Evolutionary conservation across 2,797 vertebrate genomes (phyloP), one percentile per base, ranked within the genome.

Genomic region (Leucoraja ocellata): DNA sequence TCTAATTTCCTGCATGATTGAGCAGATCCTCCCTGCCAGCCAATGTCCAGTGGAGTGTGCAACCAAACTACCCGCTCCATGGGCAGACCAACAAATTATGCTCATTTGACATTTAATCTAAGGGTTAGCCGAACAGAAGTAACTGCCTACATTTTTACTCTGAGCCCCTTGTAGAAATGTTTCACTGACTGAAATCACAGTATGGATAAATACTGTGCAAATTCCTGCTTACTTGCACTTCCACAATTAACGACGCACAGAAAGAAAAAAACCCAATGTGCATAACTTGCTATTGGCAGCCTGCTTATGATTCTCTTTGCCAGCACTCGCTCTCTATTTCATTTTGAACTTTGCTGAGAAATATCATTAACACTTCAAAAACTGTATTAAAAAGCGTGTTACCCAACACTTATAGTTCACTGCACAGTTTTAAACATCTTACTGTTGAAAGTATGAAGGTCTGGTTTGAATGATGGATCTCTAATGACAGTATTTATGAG

Each of bases 381-480:
- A 76, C 28, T 46, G 25, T 4, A 76, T 76, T 25, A 76, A 28
- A 54, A 16, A 92, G n/a, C 1, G 21, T 76, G 46, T 92, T 92
- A 92, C 54, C 76, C 68, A 76, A 54, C 58, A 10, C 90, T 76
- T 71, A 76, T n/a, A 28, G 36, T 36, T 71, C 71, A 76, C 36
- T 74, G 71, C 39, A 76, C 39, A 74, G 21, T 92, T 16, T 92
- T 54, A 76, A 92, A 54, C 71, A 58, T 25, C 23, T 5, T 14
- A n/a, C 36, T 74, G 23, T 16, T 54, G 68, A 58, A 54, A 92
- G 21, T 9, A 92, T 25, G 73, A 18, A 74, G 36, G 39, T 58
- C 71, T 76, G 90, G 4, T 46, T 92, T 92, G 90, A 92, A 73
- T 76, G 90, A 92, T 73, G 14, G 71, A 46, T 92, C 25, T 92